Conservation (phyloP, 1,140 invertebrate species). For the Physella acuta region DNA sequence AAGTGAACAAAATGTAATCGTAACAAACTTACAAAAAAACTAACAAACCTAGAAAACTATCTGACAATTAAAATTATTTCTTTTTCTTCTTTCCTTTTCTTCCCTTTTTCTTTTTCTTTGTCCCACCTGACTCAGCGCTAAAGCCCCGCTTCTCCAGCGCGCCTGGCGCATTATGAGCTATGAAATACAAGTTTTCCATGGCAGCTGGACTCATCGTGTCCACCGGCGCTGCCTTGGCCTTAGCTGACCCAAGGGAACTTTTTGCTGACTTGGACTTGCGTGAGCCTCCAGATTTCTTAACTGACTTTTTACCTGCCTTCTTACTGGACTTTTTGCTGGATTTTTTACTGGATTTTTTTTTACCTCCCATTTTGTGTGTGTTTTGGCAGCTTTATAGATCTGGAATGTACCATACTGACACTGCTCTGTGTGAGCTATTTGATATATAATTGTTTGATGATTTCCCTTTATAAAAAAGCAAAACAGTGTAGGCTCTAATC, state of each 20-base stretch:
- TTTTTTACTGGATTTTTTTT: no score
- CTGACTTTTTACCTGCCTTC: slow-evolving; percentile 49
- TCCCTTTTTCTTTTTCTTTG: slow-evolving; percentile 42
- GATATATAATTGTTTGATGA: no score
- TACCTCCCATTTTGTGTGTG: no score
- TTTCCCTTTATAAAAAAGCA: no score
- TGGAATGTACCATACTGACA: no score
- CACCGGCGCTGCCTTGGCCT: slow-evolving; percentile 37
- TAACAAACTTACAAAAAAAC: no score
- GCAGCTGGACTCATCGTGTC: slow-evolving; percentile 48
- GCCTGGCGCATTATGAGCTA: slow-evolving; percentile 49
- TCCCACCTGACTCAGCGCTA: slow-evolving; percentile 40
- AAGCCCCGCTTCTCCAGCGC: slow-evolving; percentile 51
- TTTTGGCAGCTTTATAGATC: no score
- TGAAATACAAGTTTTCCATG: slow-evolving; percentile 54
- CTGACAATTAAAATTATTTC: no score
- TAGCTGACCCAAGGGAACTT: slow-evolving; percentile 38
- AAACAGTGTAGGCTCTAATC: no score
- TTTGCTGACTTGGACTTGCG: slow-evolving; percentile 32
- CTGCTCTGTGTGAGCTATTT: no score
- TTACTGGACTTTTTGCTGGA: slow-evolving; percentile 49
- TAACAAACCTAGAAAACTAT: no score
- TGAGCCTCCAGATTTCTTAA: slow-evolving; percentile 44
- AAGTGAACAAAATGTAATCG: no score
- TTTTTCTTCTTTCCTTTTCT: slow-evolving; percentile 39